A percentile compares a stretch with the other conserved stretches of the same genome.
phyloP scores from a whole-genome alignment of 1,140 invertebrate genomes.

The Proctacanthus coquilletti region DNA sequence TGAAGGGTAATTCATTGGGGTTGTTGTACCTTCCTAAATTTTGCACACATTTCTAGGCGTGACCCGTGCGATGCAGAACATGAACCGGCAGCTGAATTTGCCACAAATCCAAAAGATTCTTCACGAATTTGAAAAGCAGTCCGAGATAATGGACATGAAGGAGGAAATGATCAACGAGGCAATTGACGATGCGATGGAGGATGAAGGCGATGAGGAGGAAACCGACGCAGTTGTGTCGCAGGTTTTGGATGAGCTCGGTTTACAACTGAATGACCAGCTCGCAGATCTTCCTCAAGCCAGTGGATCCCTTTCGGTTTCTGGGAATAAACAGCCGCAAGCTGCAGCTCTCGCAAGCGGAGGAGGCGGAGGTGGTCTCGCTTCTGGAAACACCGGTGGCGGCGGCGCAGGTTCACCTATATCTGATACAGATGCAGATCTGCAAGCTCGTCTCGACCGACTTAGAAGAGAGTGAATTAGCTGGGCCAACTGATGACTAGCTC shows the following conservation, averaged over 20 bases:
- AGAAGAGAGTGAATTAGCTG: slow-evolving; percentile 77
- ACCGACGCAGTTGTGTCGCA: slow-evolving; percentile 84
- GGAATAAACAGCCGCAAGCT: slow-evolving; percentile 27
- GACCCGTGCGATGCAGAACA: slow-evolving; percentile 93
- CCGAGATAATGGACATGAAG: slow-evolving; percentile 99
- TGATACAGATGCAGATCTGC: slow-evolving; percentile 89
- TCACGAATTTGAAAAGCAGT: slow-evolving; percentile 98
- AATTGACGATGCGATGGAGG: slow-evolving; percentile 98
- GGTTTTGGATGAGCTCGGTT: slow-evolving; percentile 91
- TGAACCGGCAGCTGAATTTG: slow-evolving; percentile 96
- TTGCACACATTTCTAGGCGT: slow-evolving; percentile 41
- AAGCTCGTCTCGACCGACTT: slow-evolving; percentile 86
- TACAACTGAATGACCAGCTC: slow-evolving; percentile 82
- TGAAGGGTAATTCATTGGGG: slow-evolving; percentile 54
- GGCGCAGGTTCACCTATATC: slow-evolving; percentile 40
- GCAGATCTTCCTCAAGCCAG: slow-evolving; percentile 57
- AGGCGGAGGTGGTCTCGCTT: slow-evolving; percentile 33
- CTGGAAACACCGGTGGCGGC: slow-evolving; percentile 34
- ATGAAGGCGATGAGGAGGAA: slow-evolving; percentile 96
- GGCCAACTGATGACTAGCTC: too few relatives aligned
- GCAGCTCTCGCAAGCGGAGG: slow-evolving; percentile 30
- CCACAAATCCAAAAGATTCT: slow-evolving; percentile 99
- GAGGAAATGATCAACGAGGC: slow-evolving; percentile 99
- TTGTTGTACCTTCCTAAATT: slow-evolving; percentile 5
- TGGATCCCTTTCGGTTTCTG: slow-evolving; percentile 23